Base-by-base conservation (phyloP, 2,113 vertebrate genomes). In the Mobula hypostoma region DNA sequence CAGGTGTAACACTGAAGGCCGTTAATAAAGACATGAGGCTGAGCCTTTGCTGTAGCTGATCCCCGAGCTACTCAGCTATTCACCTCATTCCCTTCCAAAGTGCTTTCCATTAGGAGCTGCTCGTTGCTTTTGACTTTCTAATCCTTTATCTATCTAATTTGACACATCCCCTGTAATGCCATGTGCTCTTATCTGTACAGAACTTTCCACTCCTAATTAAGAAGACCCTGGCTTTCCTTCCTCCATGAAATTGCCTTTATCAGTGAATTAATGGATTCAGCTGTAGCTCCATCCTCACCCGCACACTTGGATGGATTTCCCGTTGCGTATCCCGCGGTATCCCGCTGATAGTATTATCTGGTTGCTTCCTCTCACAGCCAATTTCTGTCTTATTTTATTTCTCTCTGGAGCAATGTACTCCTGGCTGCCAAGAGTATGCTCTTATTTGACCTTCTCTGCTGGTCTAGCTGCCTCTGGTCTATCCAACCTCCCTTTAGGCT, bases 161-260 rank as follows among this genome's bases (percentile, higher is more conserved):
- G 85, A 66, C 14, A 32, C 29, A 19, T 32, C 29, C 61, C 29
- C 29, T 32, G 15, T n/a, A 90, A 90, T 32, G 29, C 61, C 61
- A 15, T 19, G n/a, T 15, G 1, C 7, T n/a, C 85, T 90, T 66
- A 90, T 32, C 58, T 17, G 14, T 2, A 66, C 63, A 7, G 66
- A 66, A 90, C 61, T 66, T 88, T 90, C 85, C 85, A 87, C n/a
- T 66, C 85, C 29, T 66, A 66, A 90, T 90, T 66, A 66, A 90
- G 14, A 32, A 17, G 6, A 66, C 14, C 8, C 11, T n/a, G 85
- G 14, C 19, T n/a, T 32, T 90, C 17, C 85, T 90, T 32, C 61
- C 5, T 66, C n/a, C 61, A 32, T 66, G 29, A 90, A 63, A 88
- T 88, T 56, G 5, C 80, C 80, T 21, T 83, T 83, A 83, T 17